phyloP scores from a whole-genome alignment of 2,797 vertebrate genomes.

The Aselliscus stoliczkanus region DNA sequence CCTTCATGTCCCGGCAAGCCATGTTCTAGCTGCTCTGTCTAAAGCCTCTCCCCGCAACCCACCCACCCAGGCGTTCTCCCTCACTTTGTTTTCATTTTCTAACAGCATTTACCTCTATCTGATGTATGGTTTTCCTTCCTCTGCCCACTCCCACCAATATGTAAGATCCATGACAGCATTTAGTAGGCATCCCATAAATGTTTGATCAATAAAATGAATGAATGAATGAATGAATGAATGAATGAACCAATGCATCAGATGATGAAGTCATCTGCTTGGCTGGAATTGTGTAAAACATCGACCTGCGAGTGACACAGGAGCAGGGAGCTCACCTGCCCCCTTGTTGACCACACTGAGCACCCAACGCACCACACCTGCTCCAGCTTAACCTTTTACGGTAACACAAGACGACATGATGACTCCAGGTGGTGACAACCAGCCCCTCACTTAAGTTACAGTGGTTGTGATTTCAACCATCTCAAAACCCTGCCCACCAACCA shows the following conservation, averaged over 20 bases:
- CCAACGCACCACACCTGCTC: neutral
- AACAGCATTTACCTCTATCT: neutral
- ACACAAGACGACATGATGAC: neutral
- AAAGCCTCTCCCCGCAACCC: neutral
- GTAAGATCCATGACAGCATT: neutral
- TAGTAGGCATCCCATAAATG: neutral
- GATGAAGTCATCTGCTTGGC: neutral
- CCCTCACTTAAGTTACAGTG: neutral
- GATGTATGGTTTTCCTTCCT: neutral
- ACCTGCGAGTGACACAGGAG: neutral
- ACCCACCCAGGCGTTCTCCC: neutral
- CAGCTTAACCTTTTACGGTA: neutral
- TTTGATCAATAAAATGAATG: neutral
- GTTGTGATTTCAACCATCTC: neutral
- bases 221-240: neutral
- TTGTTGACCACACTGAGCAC: rapidly evolving
- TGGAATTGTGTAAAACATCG: neutral
- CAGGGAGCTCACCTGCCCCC: neutral
- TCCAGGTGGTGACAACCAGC: neutral
- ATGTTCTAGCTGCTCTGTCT: neutral
- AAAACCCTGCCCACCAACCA: neutral
- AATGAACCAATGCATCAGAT: neutral
- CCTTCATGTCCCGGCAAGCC: neutral
- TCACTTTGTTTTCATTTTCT: neutral
- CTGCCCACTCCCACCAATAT: neutral